A percentile compares a stretch with the other conserved stretches of the same genome.
Evolutionary conservation across 2,888 invertebrate species (phyloP).

Genomic region (Lampropteryx suffumata): DNA sequence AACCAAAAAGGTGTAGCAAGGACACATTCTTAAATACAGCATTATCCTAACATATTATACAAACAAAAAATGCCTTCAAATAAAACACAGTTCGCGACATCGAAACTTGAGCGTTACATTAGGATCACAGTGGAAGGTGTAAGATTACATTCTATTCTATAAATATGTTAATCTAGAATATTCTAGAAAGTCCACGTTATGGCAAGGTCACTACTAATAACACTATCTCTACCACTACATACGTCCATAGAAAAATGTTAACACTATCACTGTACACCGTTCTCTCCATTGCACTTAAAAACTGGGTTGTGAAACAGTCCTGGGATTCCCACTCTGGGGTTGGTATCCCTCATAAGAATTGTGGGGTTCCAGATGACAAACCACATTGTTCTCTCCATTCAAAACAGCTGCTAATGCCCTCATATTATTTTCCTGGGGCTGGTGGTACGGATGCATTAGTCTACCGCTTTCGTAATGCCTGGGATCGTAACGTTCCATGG

Average conservation of each 20-base stretch:
- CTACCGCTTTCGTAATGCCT: slow-evolving; percentile 78
- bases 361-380: slow-evolving; percentile 92
- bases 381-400: slow-evolving; percentile 92
- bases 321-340: slow-evolving; percentile 70
- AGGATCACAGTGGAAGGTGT: slow-evolving; percentile 83
- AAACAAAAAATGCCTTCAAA: slow-evolving; percentile 42
- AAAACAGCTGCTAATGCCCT: slow-evolving; percentile 89
- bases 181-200: slow-evolving; percentile 72
- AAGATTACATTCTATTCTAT: slow-evolving; percentile 67
- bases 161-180: slow-evolving; percentile 54
- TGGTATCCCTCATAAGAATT: slow-evolving; percentile 79
- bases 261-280: slow-evolving; percentile 70
- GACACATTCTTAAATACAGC: slow-evolving; percentile 72
- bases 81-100: slow-evolving; percentile 65
- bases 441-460: slow-evolving; percentile 78
- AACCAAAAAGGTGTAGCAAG: slow-evolving; percentile 64
- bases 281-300: slow-evolving; percentile 57
- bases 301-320: slow-evolving; percentile 79
- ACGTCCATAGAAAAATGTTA: slow-evolving; percentile 75
- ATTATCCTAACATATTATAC: slow-evolving; percentile 34
- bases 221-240: slow-evolving; percentile 69
- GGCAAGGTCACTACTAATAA: slow-evolving; percentile 78
- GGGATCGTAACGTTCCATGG: slow-evolving; percentile 77
- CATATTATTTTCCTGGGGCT: slow-evolving; percentile 81
- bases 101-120: slow-evolving; percentile 78